Evolutionary conservation across 2,113 vertebrate species (phyloP).

Genomic region (Strix aluco): DNA sequence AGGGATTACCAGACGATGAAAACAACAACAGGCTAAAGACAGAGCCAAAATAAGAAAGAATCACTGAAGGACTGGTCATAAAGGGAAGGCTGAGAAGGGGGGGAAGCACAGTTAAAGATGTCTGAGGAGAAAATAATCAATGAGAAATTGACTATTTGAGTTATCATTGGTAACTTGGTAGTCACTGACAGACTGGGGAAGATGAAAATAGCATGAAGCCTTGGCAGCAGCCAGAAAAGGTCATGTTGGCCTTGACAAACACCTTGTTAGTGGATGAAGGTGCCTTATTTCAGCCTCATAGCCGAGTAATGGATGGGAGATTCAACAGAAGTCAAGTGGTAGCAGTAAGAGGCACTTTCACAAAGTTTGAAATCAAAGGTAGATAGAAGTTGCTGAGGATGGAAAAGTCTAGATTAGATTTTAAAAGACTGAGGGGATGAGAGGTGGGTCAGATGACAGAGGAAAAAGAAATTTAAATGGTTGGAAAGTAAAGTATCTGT

Average conservation of each 20-base stretch:
- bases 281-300: not conserved
- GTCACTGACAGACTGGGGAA: not conserved
- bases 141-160: constrained; percentile 34
- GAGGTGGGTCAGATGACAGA: not conserved
- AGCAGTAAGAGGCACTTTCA: not conserved
- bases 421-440: not conserved
- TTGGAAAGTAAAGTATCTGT: not conserved
- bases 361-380: not conserved
- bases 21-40: not conserved
- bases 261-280: not conserved
- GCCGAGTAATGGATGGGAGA: not conserved
- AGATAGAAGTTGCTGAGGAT: not conserved
- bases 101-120: not conserved
- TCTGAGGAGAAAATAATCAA: constrained; percentile 12
- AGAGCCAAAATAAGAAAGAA: not conserved
- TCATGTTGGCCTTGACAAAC: not conserved
- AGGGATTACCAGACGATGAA: not conserved
- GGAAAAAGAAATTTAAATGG: not conserved
- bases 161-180: not conserved
- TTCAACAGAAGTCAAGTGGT: not conserved
- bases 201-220: not conserved
- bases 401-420: not conserved
- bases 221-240: not conserved
- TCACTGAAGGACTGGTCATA: not conserved
- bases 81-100: not conserved